Conservation (phyloP, 1,140 invertebrate species). For the Drosophila parvula region DNA sequence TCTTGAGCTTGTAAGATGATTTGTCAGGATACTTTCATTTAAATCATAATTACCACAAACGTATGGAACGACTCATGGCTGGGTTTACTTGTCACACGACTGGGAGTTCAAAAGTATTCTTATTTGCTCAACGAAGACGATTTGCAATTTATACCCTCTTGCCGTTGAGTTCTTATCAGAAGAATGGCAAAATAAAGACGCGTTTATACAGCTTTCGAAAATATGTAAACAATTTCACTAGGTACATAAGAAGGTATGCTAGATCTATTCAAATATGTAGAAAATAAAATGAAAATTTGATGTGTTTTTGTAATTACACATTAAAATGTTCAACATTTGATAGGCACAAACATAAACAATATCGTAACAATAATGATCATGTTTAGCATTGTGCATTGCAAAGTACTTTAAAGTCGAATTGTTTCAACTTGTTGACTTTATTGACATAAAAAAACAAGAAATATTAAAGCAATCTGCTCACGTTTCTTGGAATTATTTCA, state of each 20-base stretch:
- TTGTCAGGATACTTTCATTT: too few species aligned
- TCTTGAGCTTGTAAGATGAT: background rate
- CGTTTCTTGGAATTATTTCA: background rate
- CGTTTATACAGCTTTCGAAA: background rate
- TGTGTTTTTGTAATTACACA: too few species aligned
- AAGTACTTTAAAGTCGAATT: background rate
- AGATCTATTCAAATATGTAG: background rate
- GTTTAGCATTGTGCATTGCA: background rate
- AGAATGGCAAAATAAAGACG: background rate
- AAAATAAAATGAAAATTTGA: too few species aligned
- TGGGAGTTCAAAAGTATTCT: background rate
- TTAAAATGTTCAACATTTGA: too few species aligned
- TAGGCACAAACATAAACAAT: too few species aligned
- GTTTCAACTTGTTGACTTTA: background rate
- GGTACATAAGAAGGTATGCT: background rate
- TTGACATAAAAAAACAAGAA: background rate
- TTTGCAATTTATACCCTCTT: background rate
- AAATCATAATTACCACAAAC: background rate
- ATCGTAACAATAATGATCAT: too few species aligned
- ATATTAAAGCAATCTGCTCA: background rate
- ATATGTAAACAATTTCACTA: background rate
- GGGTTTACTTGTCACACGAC: background rate
- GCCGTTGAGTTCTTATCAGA: background rate
- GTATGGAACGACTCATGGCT: background rate
- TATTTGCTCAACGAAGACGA: background rate